A percentile compares a stretch with the other conserved stretches of the same genome.
These are phyloP conservation scores for Harmothoe impar DNA, from an alignment of 2,888 invertebrate genomes.

Conservation along the genomic window DNA sequence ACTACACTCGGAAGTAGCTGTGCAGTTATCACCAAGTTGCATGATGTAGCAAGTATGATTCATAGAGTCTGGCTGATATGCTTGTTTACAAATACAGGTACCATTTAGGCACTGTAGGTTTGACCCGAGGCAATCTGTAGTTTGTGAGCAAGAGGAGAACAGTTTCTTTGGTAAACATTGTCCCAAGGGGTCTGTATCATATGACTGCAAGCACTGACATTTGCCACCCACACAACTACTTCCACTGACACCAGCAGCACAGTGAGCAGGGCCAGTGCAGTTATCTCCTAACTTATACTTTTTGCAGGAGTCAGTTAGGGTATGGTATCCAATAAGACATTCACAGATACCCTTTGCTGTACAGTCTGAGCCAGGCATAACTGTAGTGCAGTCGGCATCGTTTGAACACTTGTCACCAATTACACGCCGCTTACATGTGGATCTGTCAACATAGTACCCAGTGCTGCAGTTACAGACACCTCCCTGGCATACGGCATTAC, in stretches of 20 bases:
- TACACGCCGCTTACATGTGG: not conserved
- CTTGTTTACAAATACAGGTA: not conserved
- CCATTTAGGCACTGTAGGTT: not conserved
- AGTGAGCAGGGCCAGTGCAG: not conserved
- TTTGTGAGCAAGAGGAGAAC: not conserved
- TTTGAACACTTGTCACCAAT: not conserved
- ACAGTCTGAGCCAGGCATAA: not conserved
- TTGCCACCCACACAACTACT: conserved; percentile 8
- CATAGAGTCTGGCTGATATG: not conserved
- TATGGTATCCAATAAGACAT: not conserved
- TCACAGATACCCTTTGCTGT: not conserved
- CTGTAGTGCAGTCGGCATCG: not conserved
- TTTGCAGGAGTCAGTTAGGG: not conserved
- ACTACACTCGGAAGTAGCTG: not conserved
- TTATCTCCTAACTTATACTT: not conserved
- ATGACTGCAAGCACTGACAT: not conserved
- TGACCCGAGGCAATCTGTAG: not conserved
- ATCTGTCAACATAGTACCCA: not conserved
- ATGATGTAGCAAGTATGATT: not conserved
- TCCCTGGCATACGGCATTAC: not conserved
- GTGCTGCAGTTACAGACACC: not conserved
- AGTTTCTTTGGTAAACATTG: conserved; percentile 10
- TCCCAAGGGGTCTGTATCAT: not conserved
- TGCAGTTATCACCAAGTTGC: conserved; percentile 3
- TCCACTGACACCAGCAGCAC: not conserved